These are phyloP conservation scores for Gymnogyps californianus DNA, from an alignment of 2,113 vertebrate genomes.

Conservation along the genomic window DNA sequence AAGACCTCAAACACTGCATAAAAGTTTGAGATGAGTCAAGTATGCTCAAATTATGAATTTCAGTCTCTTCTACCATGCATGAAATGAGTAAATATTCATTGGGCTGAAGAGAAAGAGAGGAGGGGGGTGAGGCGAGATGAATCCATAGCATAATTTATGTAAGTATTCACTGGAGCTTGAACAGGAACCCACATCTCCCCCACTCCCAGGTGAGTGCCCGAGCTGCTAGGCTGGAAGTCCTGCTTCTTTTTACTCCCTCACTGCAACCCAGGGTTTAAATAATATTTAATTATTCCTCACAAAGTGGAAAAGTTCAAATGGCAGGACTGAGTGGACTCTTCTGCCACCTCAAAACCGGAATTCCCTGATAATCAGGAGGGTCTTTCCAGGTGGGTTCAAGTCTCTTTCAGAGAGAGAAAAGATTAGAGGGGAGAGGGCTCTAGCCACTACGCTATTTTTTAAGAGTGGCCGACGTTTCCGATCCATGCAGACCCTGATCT, in stretches of 20 bases:
- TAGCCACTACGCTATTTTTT: neutral
- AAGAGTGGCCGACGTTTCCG: neutral
- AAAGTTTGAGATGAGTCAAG: neutral
- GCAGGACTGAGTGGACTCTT: neutral
- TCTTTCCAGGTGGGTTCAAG: neutral
- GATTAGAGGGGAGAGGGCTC: neutral
- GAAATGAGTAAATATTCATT: slow-evolving; percentile 26
- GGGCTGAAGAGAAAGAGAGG: neutral
- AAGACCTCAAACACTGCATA: neutral
- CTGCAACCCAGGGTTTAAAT: neutral
- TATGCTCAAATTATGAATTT: neutral
- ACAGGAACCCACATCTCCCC: neutral
- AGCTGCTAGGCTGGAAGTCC: neutral
- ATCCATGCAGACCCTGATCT: neutral
- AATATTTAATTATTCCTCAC: neutral
- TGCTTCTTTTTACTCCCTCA: neutral
- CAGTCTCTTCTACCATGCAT: neutral
- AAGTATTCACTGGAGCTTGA: neutral
- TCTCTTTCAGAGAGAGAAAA: neutral
- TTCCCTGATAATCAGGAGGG: neutral
- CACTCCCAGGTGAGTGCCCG: neutral
- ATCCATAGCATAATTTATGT: neutral
- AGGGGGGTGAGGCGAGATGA: neutral
- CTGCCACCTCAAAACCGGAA: neutral
- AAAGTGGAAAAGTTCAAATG: neutral